Base-by-base conservation (phyloP, 2,113 vertebrate genomes). In the Diglossa brunneiventris region DNA sequence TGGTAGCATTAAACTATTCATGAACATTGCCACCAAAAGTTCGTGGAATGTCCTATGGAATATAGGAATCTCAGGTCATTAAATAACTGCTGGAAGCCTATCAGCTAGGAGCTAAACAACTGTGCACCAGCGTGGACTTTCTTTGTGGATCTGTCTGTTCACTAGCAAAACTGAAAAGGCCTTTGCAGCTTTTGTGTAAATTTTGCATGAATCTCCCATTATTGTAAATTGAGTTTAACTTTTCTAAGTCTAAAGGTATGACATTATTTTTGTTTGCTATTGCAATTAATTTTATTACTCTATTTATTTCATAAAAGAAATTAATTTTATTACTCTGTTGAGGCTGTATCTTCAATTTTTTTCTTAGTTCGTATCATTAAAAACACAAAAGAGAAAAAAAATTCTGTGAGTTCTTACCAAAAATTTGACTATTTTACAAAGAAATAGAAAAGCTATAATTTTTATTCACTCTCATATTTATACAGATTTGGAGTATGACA, bases 401-500 rank as follows among this genome's bases (percentile, higher is more conserved):
- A 28, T 11, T 42, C 37, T 49, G 3, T 24, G 23, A 63, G 6
- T 19, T 44, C 27, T 55, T 41, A 55, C 4, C 2, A 50, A 80
- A 70, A 67, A 27, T 3, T 15, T 53, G 13, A 58, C 10, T 24
- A 49, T 62, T 53, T 50, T 11, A 6, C 50, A 21, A 69, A 61
- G 73, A 69, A 61, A 7, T 5, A 31, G 6, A 37, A 78, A n/a
- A 3, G 31, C 0, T 0, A 5, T 39, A 9, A 19, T 63, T 89
- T 79, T 62, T 37, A 67, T 62, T 83, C 7, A 15, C 8, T 21
- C 6, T 18, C 8, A 23, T 15, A 4, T 28, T 42, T 58, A 8
- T 50, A 49, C 13, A 55, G 39, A 39, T 56, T 28, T 69, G 10
- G 2, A 4, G 2, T 42, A 23, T 20, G 7, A 2, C 5, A 22